Percentiles rank a stretch among this genome's conserved stretches.
Conservation (phyloP, 2,113 vertebrate species). For the Pheucticus melanocephalus region DNA sequence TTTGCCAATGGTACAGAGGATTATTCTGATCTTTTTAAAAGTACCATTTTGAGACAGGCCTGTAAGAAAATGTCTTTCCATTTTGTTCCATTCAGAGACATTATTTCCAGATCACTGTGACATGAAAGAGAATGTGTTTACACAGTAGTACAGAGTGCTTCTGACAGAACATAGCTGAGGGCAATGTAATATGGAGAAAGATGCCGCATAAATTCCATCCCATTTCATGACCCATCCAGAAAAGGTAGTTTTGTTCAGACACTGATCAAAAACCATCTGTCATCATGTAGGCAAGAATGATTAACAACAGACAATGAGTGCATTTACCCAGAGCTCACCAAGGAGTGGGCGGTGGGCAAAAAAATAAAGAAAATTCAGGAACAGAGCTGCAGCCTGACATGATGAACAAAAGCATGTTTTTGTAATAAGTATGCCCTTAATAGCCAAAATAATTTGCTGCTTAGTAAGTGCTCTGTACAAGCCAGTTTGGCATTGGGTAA, state of each 20-base stretch:
- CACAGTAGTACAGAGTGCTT: not conserved
- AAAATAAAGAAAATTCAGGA: not conserved
- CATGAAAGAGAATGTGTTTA: conserved; percentile 41
- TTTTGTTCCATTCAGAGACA: not conserved
- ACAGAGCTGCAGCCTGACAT: not conserved
- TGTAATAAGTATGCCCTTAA: not conserved
- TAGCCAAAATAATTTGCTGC: not conserved
- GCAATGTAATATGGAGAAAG: conserved; percentile 34
- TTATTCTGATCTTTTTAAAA: not conserved
- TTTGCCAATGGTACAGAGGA: not conserved
- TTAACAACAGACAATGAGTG: not conserved
- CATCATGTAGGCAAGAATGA: not conserved
- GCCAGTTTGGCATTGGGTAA: not conserved
- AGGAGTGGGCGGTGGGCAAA: not conserved
- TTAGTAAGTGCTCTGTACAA: not conserved
- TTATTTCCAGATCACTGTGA: conserved; percentile 32
- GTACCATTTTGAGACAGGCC: not conserved
- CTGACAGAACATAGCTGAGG: conserved; percentile 36
- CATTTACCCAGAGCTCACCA: not conserved
- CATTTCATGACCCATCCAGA: not conserved
- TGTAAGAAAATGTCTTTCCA: not conserved
- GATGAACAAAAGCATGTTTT: not conserved
- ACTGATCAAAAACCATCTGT: not conserved
- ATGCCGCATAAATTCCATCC: conserved; percentile 31
- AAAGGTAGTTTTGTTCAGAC: conserved; percentile 10